Percentiles rank a stretch among this genome's conserved stretches.
phyloP scores from a whole-genome alignment of 2,888 invertebrate species.

The Malthinus seriepunctatus region DNA sequence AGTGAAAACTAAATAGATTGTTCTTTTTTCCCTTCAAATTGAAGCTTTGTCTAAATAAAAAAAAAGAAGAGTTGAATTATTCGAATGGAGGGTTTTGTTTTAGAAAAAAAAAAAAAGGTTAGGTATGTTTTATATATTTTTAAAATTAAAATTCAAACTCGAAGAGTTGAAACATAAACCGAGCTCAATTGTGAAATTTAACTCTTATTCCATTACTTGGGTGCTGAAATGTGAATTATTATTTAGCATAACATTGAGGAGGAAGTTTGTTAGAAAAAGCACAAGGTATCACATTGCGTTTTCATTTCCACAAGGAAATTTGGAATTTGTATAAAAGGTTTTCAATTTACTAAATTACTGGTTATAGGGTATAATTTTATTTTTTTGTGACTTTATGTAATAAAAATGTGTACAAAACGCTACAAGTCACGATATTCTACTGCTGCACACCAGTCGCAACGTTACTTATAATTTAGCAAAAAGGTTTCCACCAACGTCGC shows the following conservation, averaged over 20 bases:
- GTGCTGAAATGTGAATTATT: neutral
- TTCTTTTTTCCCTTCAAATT: no score
- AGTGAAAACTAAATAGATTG: no score
- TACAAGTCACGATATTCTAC: conserved; percentile 14
- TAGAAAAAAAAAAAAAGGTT: no score
- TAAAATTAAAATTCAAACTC: no score
- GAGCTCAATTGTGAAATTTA: neutral
- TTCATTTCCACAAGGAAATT: conserved; percentile 2
- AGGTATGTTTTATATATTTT: no score
- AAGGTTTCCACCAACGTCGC: conserved; percentile 9
- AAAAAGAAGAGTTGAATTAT: no score
- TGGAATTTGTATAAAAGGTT: conserved; percentile 20
- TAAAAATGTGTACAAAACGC: conserved; percentile 25
- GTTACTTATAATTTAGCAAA: conserved; percentile 24
- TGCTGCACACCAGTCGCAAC: conserved; percentile 12
- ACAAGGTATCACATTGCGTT: conserved; percentile 6
- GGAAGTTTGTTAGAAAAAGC: conserved; percentile 1
- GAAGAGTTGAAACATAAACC: no score
- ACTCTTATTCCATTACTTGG: neutral
- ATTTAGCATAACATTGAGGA: neutral
- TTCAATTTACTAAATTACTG: conserved; percentile 25
- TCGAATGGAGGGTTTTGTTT: no score
- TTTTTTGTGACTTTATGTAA: conserved; percentile 21
- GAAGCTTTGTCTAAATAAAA: no score
- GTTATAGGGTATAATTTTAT: conserved; percentile 24